Evolutionary conservation across 2,888 invertebrate genomes (phyloP).

Genomic region (Coremacera marginata): DNA sequence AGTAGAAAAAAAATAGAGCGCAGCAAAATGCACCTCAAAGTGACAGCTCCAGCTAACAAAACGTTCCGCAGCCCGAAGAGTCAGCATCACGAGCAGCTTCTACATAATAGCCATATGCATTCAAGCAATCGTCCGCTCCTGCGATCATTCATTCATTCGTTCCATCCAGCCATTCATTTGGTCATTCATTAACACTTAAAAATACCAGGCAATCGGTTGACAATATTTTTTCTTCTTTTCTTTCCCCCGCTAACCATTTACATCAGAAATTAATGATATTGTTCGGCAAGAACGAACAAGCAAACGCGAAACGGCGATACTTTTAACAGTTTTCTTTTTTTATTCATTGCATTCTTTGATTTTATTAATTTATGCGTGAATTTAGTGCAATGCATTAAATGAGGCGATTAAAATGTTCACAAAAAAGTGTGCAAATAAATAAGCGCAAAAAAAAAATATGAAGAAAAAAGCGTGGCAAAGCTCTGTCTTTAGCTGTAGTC

Average conservation of each 20-base stretch:
- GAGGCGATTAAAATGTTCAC: conserved; percentile 17
- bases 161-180: not conserved
- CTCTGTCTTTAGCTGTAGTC: not conserved
- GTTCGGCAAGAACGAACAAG: conserved; percentile 28
- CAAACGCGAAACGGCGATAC: conserved; percentile 6
- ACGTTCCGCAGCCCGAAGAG: not conserved
- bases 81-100: no score
- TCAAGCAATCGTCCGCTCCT: not conserved
- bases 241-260: conserved; percentile 3
- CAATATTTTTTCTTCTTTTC: not conserved
- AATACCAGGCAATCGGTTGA: conserved; percentile 27
- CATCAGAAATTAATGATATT: conserved; percentile 33
- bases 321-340: conserved; percentile 12
- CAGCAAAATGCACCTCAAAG: not conserved
- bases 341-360: not conserved
- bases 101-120: not conserved
- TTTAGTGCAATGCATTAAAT: conserved; percentile 34
- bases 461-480: not conserved
- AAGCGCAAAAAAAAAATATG: not conserved
- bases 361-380: conserved; percentile 29
- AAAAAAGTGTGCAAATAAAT: not conserved
- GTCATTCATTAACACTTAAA: conserved; percentile 31
- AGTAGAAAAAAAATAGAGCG: not conserved
- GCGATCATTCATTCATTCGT: conserved; percentile 4
- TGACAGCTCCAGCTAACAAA: conserved; percentile 14